Evolutionary conservation across 2,113 vertebrate species (phyloP).

Genomic region (Romanogobio albipinnatus): DNA sequence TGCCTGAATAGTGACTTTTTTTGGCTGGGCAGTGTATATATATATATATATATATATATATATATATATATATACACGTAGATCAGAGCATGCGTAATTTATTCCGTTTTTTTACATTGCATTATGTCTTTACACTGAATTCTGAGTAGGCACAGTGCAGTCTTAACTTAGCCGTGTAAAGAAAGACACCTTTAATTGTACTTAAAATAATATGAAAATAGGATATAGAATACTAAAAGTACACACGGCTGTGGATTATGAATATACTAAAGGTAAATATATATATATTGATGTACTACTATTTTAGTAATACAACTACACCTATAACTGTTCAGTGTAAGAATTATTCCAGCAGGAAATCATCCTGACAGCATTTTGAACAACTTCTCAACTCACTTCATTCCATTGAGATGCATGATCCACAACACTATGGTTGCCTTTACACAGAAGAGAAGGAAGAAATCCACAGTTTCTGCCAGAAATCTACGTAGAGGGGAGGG

Average conservation of each 20-base stretch:
- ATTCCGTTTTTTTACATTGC: not conserved
- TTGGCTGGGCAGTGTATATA: too few relatives aligned
- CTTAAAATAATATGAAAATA: not conserved
- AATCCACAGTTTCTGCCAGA: constrained; percentile 94
- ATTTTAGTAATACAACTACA: not conserved
- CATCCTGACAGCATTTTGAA: not conserved
- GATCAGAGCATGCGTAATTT: not conserved
- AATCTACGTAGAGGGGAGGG: constrained; percentile 91
- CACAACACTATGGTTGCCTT: constrained; percentile 92
- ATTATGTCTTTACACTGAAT: not conserved
- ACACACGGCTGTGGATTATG: not conserved
- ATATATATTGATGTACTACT: too few relatives aligned
- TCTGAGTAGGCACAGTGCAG: not conserved
- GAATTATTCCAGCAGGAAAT: not conserved
- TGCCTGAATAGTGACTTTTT: too few relatives aligned
- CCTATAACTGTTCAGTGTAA: not conserved
- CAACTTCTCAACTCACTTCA: constrained; percentile 85
- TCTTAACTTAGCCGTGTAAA: too few relatives aligned
- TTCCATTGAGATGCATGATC: constrained; percentile 94
- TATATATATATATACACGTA: too few relatives aligned
- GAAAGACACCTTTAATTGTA: too few relatives aligned
- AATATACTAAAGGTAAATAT: not conserved
- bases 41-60: too few relatives aligned
- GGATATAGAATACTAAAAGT: not conserved
- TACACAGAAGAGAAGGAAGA: constrained; percentile 94